Evolutionary conservation across 2,888 invertebrate genomes (phyloP), one percentile per base, ranked within the genome.

Genomic region (Archips crataeganus): DNA sequence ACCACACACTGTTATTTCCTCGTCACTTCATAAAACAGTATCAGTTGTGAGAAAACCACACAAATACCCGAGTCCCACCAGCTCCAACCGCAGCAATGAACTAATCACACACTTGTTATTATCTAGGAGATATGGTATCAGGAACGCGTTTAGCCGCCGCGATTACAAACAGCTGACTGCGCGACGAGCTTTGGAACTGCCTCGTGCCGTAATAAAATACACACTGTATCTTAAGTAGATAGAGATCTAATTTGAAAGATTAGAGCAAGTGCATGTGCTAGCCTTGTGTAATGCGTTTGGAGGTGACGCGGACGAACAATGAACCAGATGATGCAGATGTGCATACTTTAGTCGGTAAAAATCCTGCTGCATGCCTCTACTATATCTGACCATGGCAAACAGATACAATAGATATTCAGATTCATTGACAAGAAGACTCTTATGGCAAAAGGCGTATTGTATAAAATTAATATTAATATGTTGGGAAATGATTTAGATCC

Each of bases 141-240:
- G 72, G 57, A 51, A 61, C 68, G 61, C 82, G 82, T 77, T 75
- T 75, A 39, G 73, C 54, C 71, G 76, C 34, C 47, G 34, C 74
- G 83, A 80, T 82, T 77, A 76, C 79, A 42, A 78, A 80, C 83
- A 80, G 82, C 83, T 83, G 82, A 83, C 79, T 83, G 71, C 75
- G 66, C 34, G 61, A 2, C 32, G 54, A 15, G 59, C 54, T 54
- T 15, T 4, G 42, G 45, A 34, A 36, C 36, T 10, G 13, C 47
- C 2, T 4, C 23, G 42, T 6, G 51, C 34, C 6, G n/a, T 13
- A 34, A 62, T 1, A 13, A 32, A 67, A 67, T 66, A 13, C 54
- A 9, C 32, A 61, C 61, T 61, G 15, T 67, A 61, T 9, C 10
- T 67, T 10, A 54, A 6, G 2, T 8, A 11, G 15, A 5, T 67